Conservation (phyloP, 1,140 invertebrate species). For the Zaprionus africanus region DNA sequence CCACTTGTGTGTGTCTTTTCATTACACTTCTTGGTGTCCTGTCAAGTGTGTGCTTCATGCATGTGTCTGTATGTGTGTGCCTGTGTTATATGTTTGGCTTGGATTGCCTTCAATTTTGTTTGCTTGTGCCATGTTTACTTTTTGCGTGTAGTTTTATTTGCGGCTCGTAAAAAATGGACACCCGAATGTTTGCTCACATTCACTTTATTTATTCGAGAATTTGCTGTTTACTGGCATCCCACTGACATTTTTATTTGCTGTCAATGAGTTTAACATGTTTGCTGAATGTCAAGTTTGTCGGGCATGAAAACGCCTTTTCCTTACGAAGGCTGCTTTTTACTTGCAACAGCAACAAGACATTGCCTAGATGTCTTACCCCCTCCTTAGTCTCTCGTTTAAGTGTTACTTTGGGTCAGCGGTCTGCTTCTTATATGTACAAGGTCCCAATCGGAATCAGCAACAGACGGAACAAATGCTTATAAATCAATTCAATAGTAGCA, state of each 20-base stretch:
- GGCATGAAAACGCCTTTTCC: slow-evolving; percentile 5
- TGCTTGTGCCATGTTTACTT: slow-evolving; percentile 49
- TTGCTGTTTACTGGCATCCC: slow-evolving; percentile 47
- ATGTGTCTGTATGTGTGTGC: slow-evolving; percentile 31
- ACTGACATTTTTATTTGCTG: slow-evolving; percentile 83
- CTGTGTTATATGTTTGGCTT: slow-evolving; percentile 34
- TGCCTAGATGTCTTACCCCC: background rate
- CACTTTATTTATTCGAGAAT: slow-evolving; percentile 53
- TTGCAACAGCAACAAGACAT: background rate
- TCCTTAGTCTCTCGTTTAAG: background rate
- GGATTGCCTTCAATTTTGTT: slow-evolving; percentile 48
- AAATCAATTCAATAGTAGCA: slow-evolving; percentile 13
- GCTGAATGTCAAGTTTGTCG: slow-evolving; percentile 45
- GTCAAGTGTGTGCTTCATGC: slow-evolving; percentile 51
- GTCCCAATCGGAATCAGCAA: slow-evolving; percentile 7
- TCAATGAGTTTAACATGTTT: slow-evolving; percentile 83
- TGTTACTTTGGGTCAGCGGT: background rate
- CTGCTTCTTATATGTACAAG: background rate
- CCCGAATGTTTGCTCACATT: slow-evolving; percentile 69
- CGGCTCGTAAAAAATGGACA: slow-evolving; percentile 73
- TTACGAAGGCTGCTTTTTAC: background rate
- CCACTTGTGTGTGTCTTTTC: slow-evolving; percentile 47
- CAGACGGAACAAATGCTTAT: slow-evolving; percentile 14
- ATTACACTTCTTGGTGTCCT: slow-evolving; percentile 64
- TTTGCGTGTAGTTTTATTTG: slow-evolving; percentile 68